Conservation (phyloP, 2,113 vertebrate species). For the Sylvia atricapilla region DNA sequence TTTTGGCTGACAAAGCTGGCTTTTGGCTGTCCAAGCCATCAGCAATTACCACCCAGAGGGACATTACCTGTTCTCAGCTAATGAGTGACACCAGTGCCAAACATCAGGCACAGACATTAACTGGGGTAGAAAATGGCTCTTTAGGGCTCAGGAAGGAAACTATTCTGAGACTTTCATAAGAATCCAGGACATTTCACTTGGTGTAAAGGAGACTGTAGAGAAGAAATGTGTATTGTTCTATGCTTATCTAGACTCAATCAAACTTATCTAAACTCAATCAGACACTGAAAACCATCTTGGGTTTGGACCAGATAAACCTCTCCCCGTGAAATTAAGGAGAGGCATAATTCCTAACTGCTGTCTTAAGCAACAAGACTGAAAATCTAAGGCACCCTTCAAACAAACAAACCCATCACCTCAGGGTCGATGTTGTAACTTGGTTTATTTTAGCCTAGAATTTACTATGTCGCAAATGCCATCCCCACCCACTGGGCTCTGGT, state of each 20-base stretch:
- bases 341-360: background rate
- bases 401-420: background rate
- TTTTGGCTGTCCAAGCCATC: background rate
- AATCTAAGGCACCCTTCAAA: background rate
- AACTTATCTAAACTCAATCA: background rate
- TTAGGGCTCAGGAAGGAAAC: background rate
- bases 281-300: background rate
- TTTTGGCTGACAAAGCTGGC: background rate
- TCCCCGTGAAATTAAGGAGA: background rate
- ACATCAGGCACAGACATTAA: background rate
- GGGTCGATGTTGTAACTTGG: background rate
- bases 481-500: background rate
- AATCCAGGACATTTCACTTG: background rate
- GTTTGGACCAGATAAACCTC: background rate
- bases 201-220: background rate
- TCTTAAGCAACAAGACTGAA: constrained; percentile 8
- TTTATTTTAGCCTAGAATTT: constrained; percentile 7
- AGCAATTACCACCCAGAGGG: constrained; percentile 17
- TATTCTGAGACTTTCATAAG: background rate
- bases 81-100: background rate
- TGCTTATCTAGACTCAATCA: background rate
- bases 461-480: background rate
- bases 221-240: background rate
- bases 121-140: background rate
- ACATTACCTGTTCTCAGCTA: constrained; percentile 18